A percentile compares a stretch with the other conserved stretches of the same genome.
phyloP scores from a whole-genome alignment of 2,888 invertebrate genomes.

The Aricia artaxerxes region DNA sequence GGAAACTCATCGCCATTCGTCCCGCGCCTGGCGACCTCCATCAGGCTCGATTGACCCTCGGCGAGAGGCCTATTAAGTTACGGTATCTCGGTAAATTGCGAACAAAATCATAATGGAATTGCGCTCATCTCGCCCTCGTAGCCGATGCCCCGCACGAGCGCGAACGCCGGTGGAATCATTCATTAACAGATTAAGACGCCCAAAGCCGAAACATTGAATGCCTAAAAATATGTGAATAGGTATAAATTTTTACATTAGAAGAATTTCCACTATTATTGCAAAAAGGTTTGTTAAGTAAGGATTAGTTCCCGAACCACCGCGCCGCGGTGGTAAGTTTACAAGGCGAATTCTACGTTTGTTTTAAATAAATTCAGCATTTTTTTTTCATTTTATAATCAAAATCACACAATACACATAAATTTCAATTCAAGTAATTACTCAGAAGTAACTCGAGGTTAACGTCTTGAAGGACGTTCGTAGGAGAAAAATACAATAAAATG shows the following conservation, averaged over 20 bases:
- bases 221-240: neutral
- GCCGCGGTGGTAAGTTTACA: no score
- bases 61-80: conserved; percentile 19
- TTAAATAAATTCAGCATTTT: no score
- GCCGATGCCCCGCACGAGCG: conserved; percentile 40
- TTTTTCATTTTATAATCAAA: neutral
- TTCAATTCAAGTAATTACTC: neutral
- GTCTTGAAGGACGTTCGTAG: neutral
- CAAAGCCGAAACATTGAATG: no score
- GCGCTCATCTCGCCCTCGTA: neutral
- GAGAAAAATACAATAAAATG: neutral
- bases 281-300: no score
- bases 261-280: no score
- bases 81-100: conserved; percentile 5
- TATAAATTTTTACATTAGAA: no score
- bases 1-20: conserved; percentile 7
- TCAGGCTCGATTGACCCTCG: conserved; percentile 13
- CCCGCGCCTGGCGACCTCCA: neutral
- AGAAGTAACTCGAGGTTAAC: neutral
- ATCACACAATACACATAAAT: neutral
- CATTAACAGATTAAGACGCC: conserved; percentile 33
- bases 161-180: conserved; percentile 32
- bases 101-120: conserved; percentile 20
- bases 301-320: no score
- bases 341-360: no score